Evolutionary conservation across 2,797 vertebrate genomes (phyloP).

Genomic region (Erpetoichthys calabaricus): DNA sequence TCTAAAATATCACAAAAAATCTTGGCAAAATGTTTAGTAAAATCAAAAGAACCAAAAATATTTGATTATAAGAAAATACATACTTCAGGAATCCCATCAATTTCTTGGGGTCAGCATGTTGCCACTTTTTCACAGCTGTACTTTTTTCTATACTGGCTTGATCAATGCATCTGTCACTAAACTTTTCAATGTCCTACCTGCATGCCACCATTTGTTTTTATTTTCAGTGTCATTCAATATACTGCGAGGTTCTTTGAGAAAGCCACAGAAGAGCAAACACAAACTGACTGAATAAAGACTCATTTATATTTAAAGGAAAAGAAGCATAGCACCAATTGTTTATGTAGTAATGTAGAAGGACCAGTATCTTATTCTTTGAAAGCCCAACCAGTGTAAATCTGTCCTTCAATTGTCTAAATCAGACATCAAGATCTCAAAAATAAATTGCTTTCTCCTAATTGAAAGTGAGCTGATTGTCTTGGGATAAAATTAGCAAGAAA

Average conservation of each 20-base stretch:
- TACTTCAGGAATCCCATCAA: too few relatives aligned
- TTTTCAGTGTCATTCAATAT: neutral
- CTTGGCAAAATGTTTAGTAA: too few relatives aligned
- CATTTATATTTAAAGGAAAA: conserved; percentile 4
- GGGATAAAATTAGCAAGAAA: conserved; percentile 28
- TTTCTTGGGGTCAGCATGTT: too few relatives aligned
- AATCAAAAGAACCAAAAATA: too few relatives aligned
- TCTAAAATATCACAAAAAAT: too few relatives aligned
- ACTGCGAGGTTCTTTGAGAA: neutral
- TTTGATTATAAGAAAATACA: too few relatives aligned
- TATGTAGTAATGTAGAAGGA: conserved; percentile 2
- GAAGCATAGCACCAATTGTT: conserved; percentile 2
- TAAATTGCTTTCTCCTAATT: conserved; percentile 29
- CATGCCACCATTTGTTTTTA: neutral
- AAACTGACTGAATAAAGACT: conserved; percentile 5
- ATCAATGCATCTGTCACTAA: too few relatives aligned
- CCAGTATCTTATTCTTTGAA: conserved; percentile 16
- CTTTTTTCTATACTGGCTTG: too few relatives aligned
- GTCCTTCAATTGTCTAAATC: conserved; percentile 16
- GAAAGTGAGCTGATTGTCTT: conserved; percentile 30
- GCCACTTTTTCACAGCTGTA: too few relatives aligned
- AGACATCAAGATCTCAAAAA: conserved; percentile 24
- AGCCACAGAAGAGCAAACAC: conserved; percentile 5
- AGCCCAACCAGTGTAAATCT: conserved; percentile 12
- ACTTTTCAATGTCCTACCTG: neutral